Base-by-base conservation (phyloP, 2,113 vertebrate species). In the Hyperoodon ampullatus region DNA sequence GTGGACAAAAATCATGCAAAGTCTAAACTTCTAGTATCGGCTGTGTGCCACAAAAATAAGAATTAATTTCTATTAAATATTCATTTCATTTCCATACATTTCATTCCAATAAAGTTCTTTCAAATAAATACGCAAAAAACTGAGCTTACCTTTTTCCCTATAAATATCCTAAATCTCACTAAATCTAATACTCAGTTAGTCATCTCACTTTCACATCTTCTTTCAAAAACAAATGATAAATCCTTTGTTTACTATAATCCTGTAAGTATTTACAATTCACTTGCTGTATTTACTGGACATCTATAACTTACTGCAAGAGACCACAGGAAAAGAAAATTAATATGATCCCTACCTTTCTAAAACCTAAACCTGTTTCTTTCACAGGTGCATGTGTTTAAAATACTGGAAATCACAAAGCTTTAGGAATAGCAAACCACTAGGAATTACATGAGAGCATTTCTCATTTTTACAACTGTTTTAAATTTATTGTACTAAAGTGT, bases 81-180 rank as follows among this genome's bases (percentile, higher is more conserved):
- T 60, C 19, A 90, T 39, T 88, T 83, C 44, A 68, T 75, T 91
- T 78, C 24, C 39, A 92, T 26, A 86, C 66, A 74, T 15, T 82
- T 72, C 75, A 74, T 74, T 89, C 11, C n/a, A 96, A 9, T 74
- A 53, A 65, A 81, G 4, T 44, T 93, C 50, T 39, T 88, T 77
- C 90, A 85, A 70, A 88, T 80, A 66, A 95, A 81, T 55, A 92
- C 2, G 53, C 21, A 55, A 96, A 88, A 93, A 88, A 33, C 10
- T 42, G 2, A 85, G 50, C 60, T 77, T 72, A 77, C 23, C 58
- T 66, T 83, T 87, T 35, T 42, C 18, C 66, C 39, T 91, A 81
- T 88, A 63, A 95, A 78, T 24, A 87, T 19, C 68, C 61, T 72
- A 58, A 94, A n/a, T 35, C 30, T 88, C 58, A 84, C n/a, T 70